Conservation (phyloP, 92 coral and sea anemone genomes). For the Zoanthus solanderi region DNA sequence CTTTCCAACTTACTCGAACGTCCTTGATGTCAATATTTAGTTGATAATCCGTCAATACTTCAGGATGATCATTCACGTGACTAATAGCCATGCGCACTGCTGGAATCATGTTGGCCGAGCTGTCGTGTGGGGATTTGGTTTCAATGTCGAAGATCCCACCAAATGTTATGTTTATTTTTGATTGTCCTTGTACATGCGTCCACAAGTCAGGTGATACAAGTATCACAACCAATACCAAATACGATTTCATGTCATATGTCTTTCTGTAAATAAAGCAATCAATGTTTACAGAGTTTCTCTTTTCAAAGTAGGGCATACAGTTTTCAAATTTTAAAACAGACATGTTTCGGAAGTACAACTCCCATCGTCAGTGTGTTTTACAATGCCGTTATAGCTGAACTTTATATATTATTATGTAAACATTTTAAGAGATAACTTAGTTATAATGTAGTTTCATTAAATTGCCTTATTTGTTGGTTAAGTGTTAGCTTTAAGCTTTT, state of each 20-base stretch:
- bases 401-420: too few species aligned
- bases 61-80: slow-evolving; percentile 71
- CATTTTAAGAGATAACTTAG: too few species aligned
- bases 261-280: neutral
- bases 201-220: neutral
- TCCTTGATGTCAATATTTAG: slow-evolving; percentile 72
- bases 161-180: slow-evolving; percentile 62
- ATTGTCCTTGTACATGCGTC: neutral
- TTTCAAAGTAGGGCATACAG: too few species aligned
- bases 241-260: neutral
- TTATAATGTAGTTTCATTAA: too few species aligned
- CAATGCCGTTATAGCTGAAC: too few species aligned
- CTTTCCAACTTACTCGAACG: slow-evolving; percentile 62
- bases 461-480: too few species aligned
- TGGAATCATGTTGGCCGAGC: slow-evolving; percentile 81
- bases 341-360: too few species aligned
- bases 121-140: slow-evolving; percentile 58
- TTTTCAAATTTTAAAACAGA: too few species aligned
- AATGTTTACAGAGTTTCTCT: neutral
- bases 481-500: too few species aligned
- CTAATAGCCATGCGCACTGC: slow-evolving; percentile 74
- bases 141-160: slow-evolving; percentile 80
- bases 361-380: too few species aligned
- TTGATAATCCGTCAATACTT: slow-evolving; percentile 62
- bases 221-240: neutral